phyloP scores from a whole-genome alignment of 2,797 vertebrate genomes.

The Phoxinus dragarum region DNA sequence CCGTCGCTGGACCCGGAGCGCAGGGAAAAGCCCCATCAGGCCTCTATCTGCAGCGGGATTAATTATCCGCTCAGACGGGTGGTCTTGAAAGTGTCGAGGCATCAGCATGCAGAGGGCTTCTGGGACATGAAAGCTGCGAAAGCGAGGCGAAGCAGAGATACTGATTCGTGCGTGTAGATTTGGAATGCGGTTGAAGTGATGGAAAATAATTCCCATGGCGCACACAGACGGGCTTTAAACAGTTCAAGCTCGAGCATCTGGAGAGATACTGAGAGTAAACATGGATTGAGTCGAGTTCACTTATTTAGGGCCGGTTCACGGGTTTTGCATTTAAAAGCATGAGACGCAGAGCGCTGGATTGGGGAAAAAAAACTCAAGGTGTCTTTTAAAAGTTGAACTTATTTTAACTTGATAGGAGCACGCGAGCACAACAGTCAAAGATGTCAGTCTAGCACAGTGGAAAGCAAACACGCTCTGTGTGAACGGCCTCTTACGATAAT shows the following conservation, averaged over 20 bases:
- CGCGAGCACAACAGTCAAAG: neutral
- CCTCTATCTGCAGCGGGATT: constrained; percentile 63
- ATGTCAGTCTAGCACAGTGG: neutral
- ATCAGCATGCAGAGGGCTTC: constrained; percentile 57
- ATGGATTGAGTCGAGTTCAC: neutral
- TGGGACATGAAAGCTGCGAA: constrained; percentile 61
- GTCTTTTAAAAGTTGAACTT: neutral
- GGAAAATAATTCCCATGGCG: neutral
- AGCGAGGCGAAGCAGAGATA: constrained; percentile 21
- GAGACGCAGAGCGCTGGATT: neutral
- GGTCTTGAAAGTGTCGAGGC: constrained; percentile 55
- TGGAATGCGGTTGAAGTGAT: neutral
- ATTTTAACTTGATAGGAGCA: neutral
- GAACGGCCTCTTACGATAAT: neutral
- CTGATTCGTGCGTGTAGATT: neutral
- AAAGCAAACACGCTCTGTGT: neutral
- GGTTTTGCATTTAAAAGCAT: neutral
- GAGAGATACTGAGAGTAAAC: neutral
- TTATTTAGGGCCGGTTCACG: neutral
- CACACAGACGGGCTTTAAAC: neutral
- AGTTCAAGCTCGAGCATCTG: neutral
- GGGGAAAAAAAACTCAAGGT: neutral
- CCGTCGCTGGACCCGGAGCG: constrained; percentile 12
- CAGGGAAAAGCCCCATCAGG: constrained; percentile 49
- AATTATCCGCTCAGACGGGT: constrained; percentile 63